phyloP scores from a whole-genome alignment of 1,140 invertebrate genomes.

The Mercenaria mercenaria region DNA sequence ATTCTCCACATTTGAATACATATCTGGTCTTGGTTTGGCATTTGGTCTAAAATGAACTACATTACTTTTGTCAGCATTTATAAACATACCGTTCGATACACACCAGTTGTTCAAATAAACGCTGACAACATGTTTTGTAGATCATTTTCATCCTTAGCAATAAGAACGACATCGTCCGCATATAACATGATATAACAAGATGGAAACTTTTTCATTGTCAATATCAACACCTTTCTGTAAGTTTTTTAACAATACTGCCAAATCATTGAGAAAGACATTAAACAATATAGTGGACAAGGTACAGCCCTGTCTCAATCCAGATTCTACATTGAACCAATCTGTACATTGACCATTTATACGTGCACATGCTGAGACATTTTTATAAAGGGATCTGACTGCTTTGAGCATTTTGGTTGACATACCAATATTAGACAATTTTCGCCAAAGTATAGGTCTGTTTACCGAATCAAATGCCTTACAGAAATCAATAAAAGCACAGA shows the following conservation, averaged over 20 bases:
- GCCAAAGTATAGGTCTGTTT: constrained; percentile 21
- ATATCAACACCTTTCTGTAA: not conserved
- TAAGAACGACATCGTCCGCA: not conserved
- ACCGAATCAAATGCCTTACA: constrained; percentile 21
- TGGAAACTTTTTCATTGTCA: not conserved
- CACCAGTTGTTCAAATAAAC: not conserved
- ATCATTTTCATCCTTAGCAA: not conserved
- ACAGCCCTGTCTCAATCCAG: constrained; percentile 11
- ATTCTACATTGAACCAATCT: constrained; percentile 9
- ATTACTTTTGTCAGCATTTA: constrained; percentile 1
- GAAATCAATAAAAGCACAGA: constrained; percentile 37
- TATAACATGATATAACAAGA: not conserved
- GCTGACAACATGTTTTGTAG: too few species aligned
- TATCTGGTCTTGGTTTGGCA: not conserved
- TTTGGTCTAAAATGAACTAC: constrained; percentile 21
- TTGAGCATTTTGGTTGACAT: not conserved
- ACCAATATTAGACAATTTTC: not conserved
- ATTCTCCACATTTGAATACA: not conserved
- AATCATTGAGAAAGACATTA: not conserved
- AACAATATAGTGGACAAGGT: not conserved
- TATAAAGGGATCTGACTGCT: not conserved
- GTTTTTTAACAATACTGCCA: not conserved
- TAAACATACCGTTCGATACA: not conserved
- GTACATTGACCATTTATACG: not conserved
- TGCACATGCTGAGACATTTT: not conserved